Evolutionary conservation across 2,113 vertebrate genomes (phyloP), one percentile per base, ranked within the genome.

Genomic region (Petroica traversi): DNA sequence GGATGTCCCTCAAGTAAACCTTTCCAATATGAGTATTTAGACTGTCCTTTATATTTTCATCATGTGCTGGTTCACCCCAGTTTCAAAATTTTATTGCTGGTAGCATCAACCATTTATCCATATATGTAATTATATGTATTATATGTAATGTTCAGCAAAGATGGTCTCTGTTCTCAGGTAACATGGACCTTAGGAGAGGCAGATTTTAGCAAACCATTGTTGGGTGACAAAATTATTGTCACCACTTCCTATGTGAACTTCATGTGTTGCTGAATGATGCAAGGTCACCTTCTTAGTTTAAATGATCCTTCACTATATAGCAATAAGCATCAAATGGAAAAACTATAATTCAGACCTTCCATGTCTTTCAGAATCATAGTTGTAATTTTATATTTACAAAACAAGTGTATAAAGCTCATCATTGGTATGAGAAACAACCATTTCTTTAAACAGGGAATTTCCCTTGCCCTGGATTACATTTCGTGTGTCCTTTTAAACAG

Each of bases 401-500:
- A 52, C 7, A 79, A 71, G 43, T 26, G 1, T 85, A 31, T 59
- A 79, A 88, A 67, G 23, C 40, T 92, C 52, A 49, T 90, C 19
- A 41, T 8, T 74, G 25, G 25, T 49, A 41, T 90, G 68, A 49
- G 43, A 76, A 90, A 79, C 36, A 67, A 15, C n/a, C 5, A 4
- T 74, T 85, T 80, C 48, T 90, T 75, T 57, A 90, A 83, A 45
- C 10, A 38, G 62, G 28, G 78, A 64, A 40, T 96, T 80, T 95
- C 75, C 72, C 25, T 59, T 92, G 78, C 36, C 29, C 63, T 86
- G 67, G 43, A 80, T 88, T 88, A 41, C 75, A 73, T 72, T 91
- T 48, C 52, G 48, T 77, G 8, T 95, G 90, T 94, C 79, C 68
- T 94, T 95, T 90, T 86, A 78, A 96, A 84, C 64, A 68, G 83